Evolutionary conservation across 2,888 invertebrate genomes (phyloP), one percentile per base, ranked within the genome.

Genomic region (Anoncus sp.): DNA sequence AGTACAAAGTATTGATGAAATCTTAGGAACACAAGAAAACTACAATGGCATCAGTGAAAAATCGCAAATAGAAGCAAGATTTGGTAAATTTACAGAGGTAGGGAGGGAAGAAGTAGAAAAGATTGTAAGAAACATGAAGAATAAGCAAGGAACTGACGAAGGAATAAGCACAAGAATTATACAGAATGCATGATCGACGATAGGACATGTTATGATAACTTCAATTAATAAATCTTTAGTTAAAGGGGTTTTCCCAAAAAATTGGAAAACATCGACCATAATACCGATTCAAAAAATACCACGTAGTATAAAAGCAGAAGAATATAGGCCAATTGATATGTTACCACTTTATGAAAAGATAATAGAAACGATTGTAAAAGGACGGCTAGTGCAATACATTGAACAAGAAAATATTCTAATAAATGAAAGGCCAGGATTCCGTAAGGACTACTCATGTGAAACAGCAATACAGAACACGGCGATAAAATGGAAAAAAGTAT

Each of bases 391-490:
- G 2, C 38, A 43, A 1, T 72, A 59, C 9, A 7, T 73, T 10
- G 57, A 65, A 22, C 35, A 12, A n/a, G 67, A 75, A 57, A 22
- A 72, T 45, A 45, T 72, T 20, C n/a, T 72, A 40, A 10, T 31
- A n/a, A 35, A 77, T 0, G 38, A 77, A 12, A 72, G 72, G 31
- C 75, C 67, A 14, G 76, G 81, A 2, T 78, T 79, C 40, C 38
- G 78, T 51, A 35, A 22, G 24, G 18, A 16, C 16, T 22, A 63
- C n/a, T 81, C 76, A 1, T 81, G 76, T 59, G 78, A 81, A 59
- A 76, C 51, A 4, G 78, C 70, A 16, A 22, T 81, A n/a, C 75
- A 81, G 18, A 38, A 35, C 0, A 51, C 66, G 4, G 38, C 76
- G 3, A 67, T 43, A 14, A 73, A 81, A 38, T 81, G 72, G 78